These are phyloP conservation scores for Agelastica alni DNA, from an alignment of 2,888 invertebrate species.

Conservation along the genomic window DNA sequence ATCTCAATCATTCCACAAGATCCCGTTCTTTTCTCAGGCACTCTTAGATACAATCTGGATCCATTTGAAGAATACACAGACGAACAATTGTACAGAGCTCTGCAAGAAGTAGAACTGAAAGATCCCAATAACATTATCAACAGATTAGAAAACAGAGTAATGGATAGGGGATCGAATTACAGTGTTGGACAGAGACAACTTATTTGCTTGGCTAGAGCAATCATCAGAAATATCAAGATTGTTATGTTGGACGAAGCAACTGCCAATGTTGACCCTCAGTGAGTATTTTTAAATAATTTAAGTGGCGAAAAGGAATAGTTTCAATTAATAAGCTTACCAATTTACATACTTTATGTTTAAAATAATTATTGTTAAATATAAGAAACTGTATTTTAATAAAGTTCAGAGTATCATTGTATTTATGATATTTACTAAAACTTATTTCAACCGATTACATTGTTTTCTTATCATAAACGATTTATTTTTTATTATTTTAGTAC, in stretches of 20 bases:
- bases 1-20: conserved; percentile 63
- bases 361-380: too few species aligned
- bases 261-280: conserved; percentile 88
- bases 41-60: conserved; percentile 71
- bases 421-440: too few species aligned
- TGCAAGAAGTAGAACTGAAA: conserved; percentile 77
- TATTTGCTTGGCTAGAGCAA: conserved; percentile 86
- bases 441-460: too few species aligned
- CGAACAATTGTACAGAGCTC: conserved; percentile 68
- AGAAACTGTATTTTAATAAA: too few species aligned
- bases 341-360: too few species aligned
- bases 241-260: conserved; percentile 92
- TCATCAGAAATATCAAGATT: conserved; percentile 80
- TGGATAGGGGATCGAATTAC: conserved; percentile 78
- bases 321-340: too few species aligned
- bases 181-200: conserved; percentile 90
- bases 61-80: conserved; percentile 74
- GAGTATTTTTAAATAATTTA: too few species aligned
- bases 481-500: conserved; percentile 58
- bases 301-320: too few species aligned
- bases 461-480: too few species aligned
- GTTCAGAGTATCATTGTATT: too few species aligned
- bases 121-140: conserved; percentile 64
- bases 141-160: conserved; percentile 70
- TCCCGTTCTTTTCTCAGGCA: conserved; percentile 64